Base-by-base conservation (phyloP, 2,113 vertebrate genomes). In the Callaeas wilsoni region DNA sequence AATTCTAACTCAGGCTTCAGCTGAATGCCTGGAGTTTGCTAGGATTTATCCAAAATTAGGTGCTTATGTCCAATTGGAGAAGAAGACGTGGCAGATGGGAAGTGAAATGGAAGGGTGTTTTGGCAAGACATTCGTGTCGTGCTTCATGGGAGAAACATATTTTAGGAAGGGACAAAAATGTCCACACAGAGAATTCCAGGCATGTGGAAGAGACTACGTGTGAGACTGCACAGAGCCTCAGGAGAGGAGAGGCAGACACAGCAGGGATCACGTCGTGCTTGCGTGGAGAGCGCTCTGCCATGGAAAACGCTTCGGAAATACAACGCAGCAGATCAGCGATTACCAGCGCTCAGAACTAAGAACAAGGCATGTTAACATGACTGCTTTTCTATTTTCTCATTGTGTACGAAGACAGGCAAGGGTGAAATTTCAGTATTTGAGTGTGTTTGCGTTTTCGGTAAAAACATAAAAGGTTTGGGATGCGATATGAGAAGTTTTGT, bases 41-140 rank as follows among this genome's bases (percentile, higher is more conserved):
- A 33, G 46, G 53, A 37, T 79, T 56, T 37, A 25, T 79, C 89
- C 91, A 94, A 96, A 95, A 82, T 96, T 91, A 95, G 81, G 21
- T 46, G 41, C 16, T 59, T 19, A 3, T 41, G 69, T 60, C 56
- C 69, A 91, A 92, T 87, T 18, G 17, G 21, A 84, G 67, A 91
- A 73, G 59, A 89, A 68, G 49, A 27, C 1, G 1, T 17, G 56
- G 74, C 95, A 95, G 94, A 96, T 89, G 93, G 94, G 83, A 41
- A 89, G 75, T 0, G 5, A 81, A 84, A 90, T 1, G n/a, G 67
- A 65, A 57, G 65, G 49, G 29, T 22, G 25, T 82, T 84, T 84
- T 91, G 81, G 77, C 80, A 91, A 82, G 76, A 21, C 4, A 1
- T 8, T n/a, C 19, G 8, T 78, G 91, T 68, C 4, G 0, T 39